phyloP scores from a whole-genome alignment of 2,797 vertebrate genomes.

The Anguilla pacifica region DNA sequence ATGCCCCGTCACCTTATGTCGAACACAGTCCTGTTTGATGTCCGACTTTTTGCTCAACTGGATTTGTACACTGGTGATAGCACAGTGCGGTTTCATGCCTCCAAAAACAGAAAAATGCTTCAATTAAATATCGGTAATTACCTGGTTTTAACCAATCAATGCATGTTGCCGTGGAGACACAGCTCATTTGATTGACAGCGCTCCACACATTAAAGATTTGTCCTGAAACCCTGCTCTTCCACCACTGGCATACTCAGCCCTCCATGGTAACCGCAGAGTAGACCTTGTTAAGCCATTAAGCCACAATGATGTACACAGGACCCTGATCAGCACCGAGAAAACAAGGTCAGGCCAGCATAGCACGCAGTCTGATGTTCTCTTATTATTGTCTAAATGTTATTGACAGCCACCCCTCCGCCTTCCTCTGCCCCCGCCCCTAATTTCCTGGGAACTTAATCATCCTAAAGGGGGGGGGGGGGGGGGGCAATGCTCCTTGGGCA shows the following conservation, averaged over 20 bases:
- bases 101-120: not conserved
- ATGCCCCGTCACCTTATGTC: too few relatives aligned
- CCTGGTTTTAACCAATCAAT: not conserved
- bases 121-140: not conserved
- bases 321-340: not conserved
- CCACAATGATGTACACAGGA: not conserved
- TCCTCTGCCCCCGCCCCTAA: not conserved
- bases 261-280: not conserved
- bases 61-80: not conserved
- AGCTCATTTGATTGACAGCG: not conserved
- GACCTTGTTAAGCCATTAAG: not conserved
- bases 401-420: slow-evolving; percentile 31
- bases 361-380: slow-evolving; percentile 25
- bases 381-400: slow-evolving; percentile 32
- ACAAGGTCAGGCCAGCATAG: not conserved
- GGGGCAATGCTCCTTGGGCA: slow-evolving; percentile 36
- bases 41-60: not conserved
- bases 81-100: not conserved
- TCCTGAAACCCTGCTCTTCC: not conserved
- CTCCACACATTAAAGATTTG: not conserved
- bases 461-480: slow-evolving; percentile 38
- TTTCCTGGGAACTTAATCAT: slow-evolving; percentile 47
- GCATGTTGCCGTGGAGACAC: not conserved
- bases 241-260: not conserved
- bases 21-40: too few relatives aligned